phyloP scores from a whole-genome alignment of 2,113 vertebrate species.

The Etheostoma cragini region DNA sequence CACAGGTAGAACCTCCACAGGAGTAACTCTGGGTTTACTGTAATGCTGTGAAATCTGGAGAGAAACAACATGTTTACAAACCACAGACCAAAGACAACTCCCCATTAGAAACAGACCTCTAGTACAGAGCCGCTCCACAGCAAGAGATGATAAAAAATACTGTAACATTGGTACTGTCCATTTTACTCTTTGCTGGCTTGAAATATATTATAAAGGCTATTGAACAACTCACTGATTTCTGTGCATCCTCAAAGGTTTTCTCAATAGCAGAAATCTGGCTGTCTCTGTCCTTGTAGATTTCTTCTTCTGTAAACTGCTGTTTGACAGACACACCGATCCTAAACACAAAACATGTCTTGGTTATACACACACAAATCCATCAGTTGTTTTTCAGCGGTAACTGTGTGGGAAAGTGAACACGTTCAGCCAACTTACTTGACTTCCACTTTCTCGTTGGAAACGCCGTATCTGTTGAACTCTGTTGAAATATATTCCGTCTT shows the following conservation, averaged over 20 bases:
- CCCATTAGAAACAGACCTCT: background rate
- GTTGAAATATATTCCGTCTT: conserved; percentile 97
- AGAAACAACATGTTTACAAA: conserved; percentile 17
- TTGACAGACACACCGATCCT: conserved; percentile 97
- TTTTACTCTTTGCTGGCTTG: background rate
- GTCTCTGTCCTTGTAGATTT: conserved; percentile 96
- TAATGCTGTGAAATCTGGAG: conserved; percentile 91
- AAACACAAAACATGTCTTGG: background rate
- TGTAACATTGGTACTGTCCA: background rate
- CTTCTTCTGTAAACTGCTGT: conserved; percentile 96
- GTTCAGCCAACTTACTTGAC: conserved; percentile 86
- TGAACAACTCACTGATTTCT: conserved; percentile 85
- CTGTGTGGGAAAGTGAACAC: background rate
- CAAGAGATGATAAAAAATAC: background rate
- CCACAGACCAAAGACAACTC: background rate
- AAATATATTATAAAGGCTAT: background rate
- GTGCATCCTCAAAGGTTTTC: conserved; percentile 96
- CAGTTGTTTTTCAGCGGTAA: no score
- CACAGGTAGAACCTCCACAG: conserved; percentile 91
- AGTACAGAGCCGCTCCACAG: background rate
- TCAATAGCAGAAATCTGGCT: conserved; percentile 96
- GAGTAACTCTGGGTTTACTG: conserved; percentile 94
- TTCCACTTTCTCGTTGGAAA: conserved; percentile 96
- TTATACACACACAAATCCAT: conserved; percentile 1
- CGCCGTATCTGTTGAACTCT: conserved; percentile 94